Percentiles rank a stretch among this genome's conserved stretches.
These are phyloP conservation scores for Gorsachius goisagi DNA, from an alignment of 2,113 vertebrate genomes.

Conservation along the genomic window DNA sequence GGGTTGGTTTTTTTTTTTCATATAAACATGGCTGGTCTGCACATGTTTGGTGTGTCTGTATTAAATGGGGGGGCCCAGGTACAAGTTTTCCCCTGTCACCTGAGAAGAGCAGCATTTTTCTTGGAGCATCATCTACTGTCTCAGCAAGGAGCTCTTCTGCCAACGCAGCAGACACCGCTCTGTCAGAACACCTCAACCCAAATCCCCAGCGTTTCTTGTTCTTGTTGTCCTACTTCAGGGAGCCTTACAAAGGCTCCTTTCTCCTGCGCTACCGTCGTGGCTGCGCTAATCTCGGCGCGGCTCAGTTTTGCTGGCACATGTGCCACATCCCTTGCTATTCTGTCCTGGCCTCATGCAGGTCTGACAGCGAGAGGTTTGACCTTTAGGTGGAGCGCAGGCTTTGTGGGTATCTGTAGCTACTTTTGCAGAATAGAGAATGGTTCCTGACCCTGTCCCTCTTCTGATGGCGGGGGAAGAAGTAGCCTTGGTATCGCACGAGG, in stretches of 20 bases:
- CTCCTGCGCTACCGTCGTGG: background rate
- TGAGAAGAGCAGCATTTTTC: background rate
- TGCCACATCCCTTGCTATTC: background rate
- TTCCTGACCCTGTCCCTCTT: background rate
- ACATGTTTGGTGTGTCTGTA: background rate
- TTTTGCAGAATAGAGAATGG: background rate
- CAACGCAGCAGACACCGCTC: background rate
- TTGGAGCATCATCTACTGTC: background rate
- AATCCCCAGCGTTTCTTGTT: background rate
- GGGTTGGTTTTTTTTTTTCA: background rate
- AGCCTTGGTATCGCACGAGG: background rate
- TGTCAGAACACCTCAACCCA: conserved; percentile 10
- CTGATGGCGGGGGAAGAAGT: background rate
- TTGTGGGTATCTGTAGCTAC: background rate
- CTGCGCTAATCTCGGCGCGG: background rate
- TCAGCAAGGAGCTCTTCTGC: background rate
- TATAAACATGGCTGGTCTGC: background rate
- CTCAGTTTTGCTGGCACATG: background rate
- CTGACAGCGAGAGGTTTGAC: background rate
- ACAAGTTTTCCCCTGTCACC: background rate
- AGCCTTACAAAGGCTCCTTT: background rate
- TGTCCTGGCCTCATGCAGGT: background rate
- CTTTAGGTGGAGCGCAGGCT: background rate
- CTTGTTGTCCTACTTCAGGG: conserved; percentile 15
- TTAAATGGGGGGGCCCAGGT: background rate